Evolutionary conservation across 2,888 invertebrate species (phyloP).

Genomic region (Netelia melanura): DNA sequence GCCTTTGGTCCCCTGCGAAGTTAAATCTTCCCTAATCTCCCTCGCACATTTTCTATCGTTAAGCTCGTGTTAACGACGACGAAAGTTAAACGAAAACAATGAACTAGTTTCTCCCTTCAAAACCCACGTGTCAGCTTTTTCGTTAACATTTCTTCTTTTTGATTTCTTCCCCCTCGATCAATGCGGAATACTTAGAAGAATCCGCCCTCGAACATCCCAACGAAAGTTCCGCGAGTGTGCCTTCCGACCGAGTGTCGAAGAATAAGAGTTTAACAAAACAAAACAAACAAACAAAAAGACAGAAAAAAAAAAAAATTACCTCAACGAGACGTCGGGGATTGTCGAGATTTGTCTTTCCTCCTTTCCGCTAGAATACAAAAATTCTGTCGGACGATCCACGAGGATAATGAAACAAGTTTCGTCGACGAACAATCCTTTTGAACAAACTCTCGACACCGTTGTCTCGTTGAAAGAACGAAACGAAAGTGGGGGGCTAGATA

Average conservation of each 20-base stretch:
- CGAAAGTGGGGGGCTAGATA: background rate
- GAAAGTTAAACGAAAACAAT: background rate
- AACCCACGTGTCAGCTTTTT: conserved; percentile 8
- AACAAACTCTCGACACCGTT: conserved; percentile 27
- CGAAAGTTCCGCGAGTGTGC: conserved; percentile 43
- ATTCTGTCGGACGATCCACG: background rate
- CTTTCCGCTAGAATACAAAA: background rate
- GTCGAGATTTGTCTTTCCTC: background rate
- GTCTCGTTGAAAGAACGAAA: conserved; percentile 13
- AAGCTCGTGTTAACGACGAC: conserved; percentile 7
- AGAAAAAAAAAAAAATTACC: background rate
- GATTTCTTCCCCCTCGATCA: conserved; percentile 17
- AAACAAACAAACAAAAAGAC: background rate
- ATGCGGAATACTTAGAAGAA: background rate
- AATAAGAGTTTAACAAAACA: background rate
- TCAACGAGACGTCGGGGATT: background rate
- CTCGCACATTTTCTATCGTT: background rate
- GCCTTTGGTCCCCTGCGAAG: conserved; percentile 32
- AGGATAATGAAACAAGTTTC: background rate
- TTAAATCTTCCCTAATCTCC: background rate
- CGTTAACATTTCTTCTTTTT: conserved; percentile 18
- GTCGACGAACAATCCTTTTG: background rate
- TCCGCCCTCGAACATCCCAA: background rate
- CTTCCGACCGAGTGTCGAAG: conserved; percentile 45
- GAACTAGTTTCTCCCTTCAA: background rate